A percentile compares a stretch with the other conserved stretches of the same genome.
Evolutionary conservation across 64 coral and sea anemone species (phyloP).

Genomic region (Pachyseris speciosa): DNA sequence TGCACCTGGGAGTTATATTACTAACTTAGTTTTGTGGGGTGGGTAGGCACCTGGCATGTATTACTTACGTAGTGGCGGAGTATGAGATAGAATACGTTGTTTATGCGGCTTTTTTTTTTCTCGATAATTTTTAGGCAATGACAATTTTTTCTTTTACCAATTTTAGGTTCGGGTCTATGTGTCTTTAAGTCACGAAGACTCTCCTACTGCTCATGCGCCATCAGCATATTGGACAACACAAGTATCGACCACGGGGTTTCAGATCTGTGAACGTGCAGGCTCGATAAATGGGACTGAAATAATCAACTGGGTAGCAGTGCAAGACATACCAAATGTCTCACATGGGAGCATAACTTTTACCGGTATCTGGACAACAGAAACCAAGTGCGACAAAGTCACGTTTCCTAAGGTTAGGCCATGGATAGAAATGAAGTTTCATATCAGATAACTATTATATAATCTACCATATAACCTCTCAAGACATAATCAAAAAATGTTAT

Average conservation of each 20-base stretch:
- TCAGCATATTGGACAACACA: neutral
- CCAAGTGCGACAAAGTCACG: constrained; percentile 16
- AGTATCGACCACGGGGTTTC: neutral
- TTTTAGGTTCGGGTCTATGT: neutral
- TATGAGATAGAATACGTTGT: too few species aligned
- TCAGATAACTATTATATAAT: too few species aligned
- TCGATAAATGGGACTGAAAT: constrained; percentile 3
- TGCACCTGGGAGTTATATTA: too few species aligned
- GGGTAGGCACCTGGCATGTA: too few species aligned
- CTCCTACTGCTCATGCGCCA: neutral
- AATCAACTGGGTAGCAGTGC: constrained; percentile 45
- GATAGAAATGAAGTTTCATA: too few species aligned
- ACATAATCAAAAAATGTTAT: too few species aligned
- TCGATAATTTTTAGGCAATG: too few species aligned
- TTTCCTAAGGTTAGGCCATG: neutral
- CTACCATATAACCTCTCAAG: too few species aligned
- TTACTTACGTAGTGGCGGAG: too few species aligned
- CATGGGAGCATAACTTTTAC: constrained; percentile 1
- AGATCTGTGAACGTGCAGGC: constrained; percentile 15
- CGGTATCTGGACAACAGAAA: constrained; percentile 22
- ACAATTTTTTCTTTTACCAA: too few species aligned
- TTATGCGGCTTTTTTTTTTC: too few species aligned
- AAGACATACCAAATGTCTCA: neutral
- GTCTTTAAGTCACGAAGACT: neutral
- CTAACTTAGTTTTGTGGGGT: too few species aligned